phyloP scores from a whole-genome alignment of 2,797 vertebrate species.

The Sebastes nivosus region DNA sequence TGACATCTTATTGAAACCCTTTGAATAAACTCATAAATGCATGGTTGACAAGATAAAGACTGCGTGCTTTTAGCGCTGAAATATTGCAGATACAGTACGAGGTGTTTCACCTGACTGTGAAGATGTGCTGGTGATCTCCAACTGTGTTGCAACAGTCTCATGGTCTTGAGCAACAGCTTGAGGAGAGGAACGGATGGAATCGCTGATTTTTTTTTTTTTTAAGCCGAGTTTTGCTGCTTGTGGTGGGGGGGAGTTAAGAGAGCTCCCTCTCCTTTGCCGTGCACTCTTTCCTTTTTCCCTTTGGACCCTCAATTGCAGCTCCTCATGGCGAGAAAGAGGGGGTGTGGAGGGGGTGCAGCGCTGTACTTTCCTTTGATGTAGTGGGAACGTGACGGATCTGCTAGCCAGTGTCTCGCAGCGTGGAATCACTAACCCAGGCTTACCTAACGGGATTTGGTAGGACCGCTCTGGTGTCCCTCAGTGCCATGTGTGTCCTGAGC shows the following conservation, averaged over 20 bases:
- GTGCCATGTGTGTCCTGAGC: constrained; percentile 79
- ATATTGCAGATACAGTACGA: background rate
- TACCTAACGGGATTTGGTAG: constrained; percentile 86
- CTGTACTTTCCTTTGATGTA: constrained; percentile 82
- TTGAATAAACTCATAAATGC: constrained; percentile 21
- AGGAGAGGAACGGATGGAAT: constrained; percentile 37
- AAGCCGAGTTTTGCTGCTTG: constrained; percentile 23
- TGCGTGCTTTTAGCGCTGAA: background rate
- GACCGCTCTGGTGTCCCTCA: constrained; percentile 73
- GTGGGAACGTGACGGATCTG: constrained; percentile 84
- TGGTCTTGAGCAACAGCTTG: constrained; percentile 32
- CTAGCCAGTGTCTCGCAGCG: constrained; percentile 80
- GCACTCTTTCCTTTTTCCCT: constrained; percentile 36
- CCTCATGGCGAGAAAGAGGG: constrained; percentile 64
- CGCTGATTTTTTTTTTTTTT: constrained; percentile 9
- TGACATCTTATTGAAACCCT: background rate
- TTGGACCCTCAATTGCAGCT: constrained; percentile 71
- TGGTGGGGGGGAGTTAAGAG: constrained; percentile 18
- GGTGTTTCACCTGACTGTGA: constrained; percentile 35
- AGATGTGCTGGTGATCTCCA: constrained; percentile 46
- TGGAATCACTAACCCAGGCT: constrained; percentile 86
- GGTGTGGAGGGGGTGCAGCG: constrained; percentile 47
- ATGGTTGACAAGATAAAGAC: constrained; percentile 41
- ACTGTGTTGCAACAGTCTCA: constrained; percentile 34
- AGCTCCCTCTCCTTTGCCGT: constrained; percentile 37